Evolutionary conservation across 2,113 vertebrate species (phyloP).

Genomic region (Astatoreochromis straeleni): DNA sequence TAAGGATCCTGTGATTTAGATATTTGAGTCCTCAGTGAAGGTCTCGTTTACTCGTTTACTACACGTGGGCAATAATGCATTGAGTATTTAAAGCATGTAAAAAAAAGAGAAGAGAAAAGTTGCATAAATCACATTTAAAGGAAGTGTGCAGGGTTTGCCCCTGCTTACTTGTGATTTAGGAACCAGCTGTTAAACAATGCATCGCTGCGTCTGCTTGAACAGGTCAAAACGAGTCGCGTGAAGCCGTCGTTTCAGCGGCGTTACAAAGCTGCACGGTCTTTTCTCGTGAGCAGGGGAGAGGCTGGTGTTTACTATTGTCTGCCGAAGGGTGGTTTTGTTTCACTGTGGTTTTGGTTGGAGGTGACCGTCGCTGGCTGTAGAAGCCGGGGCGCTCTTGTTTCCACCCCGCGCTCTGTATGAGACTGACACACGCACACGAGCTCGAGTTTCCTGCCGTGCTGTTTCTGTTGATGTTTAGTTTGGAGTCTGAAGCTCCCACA

Average conservation of each 20-base stretch:
- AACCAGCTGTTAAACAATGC: not conserved
- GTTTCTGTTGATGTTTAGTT: not conserved
- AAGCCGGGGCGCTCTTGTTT: not conserved
- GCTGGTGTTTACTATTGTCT: not conserved
- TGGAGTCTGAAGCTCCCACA: constrained; percentile 11
- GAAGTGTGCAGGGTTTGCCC: not conserved
- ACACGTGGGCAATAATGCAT: not conserved
- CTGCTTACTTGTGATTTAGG: not conserved
- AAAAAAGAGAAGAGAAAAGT: not conserved
- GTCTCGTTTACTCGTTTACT: not conserved
- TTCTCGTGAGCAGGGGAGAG: not conserved
- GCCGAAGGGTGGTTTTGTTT: not conserved
- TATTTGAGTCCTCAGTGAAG: not conserved
- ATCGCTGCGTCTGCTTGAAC: not conserved
- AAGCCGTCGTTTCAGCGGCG: not conserved
- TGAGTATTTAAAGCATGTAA: not conserved
- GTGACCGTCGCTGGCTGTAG: not conserved
- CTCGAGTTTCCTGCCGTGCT: not conserved
- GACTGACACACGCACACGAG: not conserved
- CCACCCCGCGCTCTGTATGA: not conserved
- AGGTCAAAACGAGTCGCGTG: not conserved
- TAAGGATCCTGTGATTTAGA: not conserved
- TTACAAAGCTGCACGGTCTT: not conserved
- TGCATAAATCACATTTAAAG: not conserved
- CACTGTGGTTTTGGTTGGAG: not conserved